Conservation (phyloP, 2,888 invertebrate genomes). For the Ectemnius lituratus region DNA sequence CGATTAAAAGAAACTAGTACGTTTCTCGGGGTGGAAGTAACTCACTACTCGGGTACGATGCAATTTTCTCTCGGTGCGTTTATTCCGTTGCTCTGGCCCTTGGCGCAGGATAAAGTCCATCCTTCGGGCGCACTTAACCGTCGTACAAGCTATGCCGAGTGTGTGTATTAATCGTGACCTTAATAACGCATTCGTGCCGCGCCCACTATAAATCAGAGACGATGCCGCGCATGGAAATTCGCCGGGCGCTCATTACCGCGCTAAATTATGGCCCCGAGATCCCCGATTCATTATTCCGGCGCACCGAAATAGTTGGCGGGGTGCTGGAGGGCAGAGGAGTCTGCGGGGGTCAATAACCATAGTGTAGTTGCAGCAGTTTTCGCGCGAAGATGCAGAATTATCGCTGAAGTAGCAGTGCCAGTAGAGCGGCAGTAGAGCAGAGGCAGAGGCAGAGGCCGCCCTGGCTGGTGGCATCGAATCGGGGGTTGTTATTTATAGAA, state of each 20-base stretch:
- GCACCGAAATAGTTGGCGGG: conserved; percentile 63
- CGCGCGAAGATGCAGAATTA: conserved; percentile 66
- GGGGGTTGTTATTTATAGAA: conserved; percentile 71
- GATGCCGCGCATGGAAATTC: conserved; percentile 7
- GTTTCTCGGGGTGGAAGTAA: background rate
- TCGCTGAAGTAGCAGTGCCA: conserved; percentile 34
- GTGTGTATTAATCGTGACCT: background rate
- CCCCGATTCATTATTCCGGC: conserved; percentile 43
- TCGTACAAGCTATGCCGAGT: too few relatives aligned
- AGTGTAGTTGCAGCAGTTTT: conserved; percentile 60
- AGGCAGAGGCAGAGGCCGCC: conserved; percentile 18
- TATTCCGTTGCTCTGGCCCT: too few relatives aligned
- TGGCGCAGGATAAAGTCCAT: too few relatives aligned
- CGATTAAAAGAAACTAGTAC: background rate
- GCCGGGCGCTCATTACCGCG: conserved; percentile 32
- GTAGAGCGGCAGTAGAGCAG: background rate
- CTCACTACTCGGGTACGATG: too few relatives aligned
- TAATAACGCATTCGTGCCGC: conserved; percentile 6
- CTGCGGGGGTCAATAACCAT: conserved; percentile 71
- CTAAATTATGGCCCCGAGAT: conserved; percentile 49
- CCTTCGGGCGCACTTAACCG: too few relatives aligned
- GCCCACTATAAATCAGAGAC: conserved; percentile 11
- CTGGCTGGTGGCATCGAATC: conserved; percentile 73
- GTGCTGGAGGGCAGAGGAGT: conserved; percentile 10
- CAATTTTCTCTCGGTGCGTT: too few relatives aligned